Base-by-base conservation (phyloP, 2,113 vertebrate species). In the Callipepla squamata region DNA sequence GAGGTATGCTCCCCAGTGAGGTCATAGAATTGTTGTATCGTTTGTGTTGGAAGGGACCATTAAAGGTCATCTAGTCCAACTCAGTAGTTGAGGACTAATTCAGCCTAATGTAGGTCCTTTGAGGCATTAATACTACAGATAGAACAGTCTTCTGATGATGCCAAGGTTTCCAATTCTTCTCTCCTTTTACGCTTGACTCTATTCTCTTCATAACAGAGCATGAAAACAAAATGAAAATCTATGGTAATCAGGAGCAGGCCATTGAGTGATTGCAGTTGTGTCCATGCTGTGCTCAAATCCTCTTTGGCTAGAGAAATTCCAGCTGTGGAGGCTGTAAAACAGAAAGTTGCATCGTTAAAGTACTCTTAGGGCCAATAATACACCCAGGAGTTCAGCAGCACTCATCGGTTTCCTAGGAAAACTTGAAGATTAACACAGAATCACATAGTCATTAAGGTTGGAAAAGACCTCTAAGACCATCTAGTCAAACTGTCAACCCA, bases 221-320 rank as follows among this genome's bases (percentile, higher is more conserved):
- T 38, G 44, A 65, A 67, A 50, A 30, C n/a, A 23, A 82, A 44
- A 32, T 16, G 34, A 45, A 45, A 45, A 65, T 16, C 28, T 23
- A 38, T 59, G 23, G 47, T 12, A 22, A 34, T 45, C 23, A 58
- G 55, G 34, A 74, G 7, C 48, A 84, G 32, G 26, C 28, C 32
- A 61, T 2, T 17, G 44, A 40, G 45, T 0, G 3, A 23, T 5
- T 32, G 32, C 28, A 48, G 22, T 0, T 70, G 66, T 25, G 28
- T 9, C 47, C 8, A 8, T 18, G 3, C 25, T 30, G 38, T 23
- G 42, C 59, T 40, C n/a, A 63, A 21, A 14, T 17, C 18, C 8
- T 80, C 28, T 38, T 77, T 38, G 51, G 34, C 47, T 65, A 32
- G 19, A 21, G 10, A 14, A 70, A 53, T 34, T 40, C 20, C 47